Evolutionary conservation across 2,797 vertebrate species (phyloP).

Genomic region (Galaxias olidus): DNA sequence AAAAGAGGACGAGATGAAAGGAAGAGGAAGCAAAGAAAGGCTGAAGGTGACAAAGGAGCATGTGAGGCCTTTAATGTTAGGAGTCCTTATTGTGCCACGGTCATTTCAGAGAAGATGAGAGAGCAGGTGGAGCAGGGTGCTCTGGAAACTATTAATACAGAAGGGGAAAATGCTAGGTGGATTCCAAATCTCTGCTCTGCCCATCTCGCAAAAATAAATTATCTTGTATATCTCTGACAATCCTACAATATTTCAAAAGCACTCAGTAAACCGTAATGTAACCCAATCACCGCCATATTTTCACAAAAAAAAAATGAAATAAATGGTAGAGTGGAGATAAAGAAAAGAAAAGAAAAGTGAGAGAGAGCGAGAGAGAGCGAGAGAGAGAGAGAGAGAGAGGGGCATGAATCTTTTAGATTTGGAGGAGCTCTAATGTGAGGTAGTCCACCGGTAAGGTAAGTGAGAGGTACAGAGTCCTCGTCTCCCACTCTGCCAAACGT

Average conservation of each 20-base stretch:
- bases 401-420: constrained; percentile 64
- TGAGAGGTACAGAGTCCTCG: background rate
- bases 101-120: background rate
- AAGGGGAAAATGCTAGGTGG: constrained; percentile 54
- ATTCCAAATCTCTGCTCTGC: constrained; percentile 47
- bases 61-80: constrained; percentile 34
- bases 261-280: constrained; percentile 10
- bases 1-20: background rate
- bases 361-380: background rate
- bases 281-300: constrained; percentile 15
- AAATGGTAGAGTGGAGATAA: constrained; percentile 44
- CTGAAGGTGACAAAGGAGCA: constrained; percentile 3
- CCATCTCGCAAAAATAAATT: constrained; percentile 38
- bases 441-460: constrained; percentile 28
- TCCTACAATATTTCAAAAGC: constrained; percentile 31
- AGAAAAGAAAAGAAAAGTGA: constrained; percentile 28
- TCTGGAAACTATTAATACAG: constrained; percentile 22
- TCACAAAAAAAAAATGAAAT: constrained; percentile 35
- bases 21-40: background rate
- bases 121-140: constrained; percentile 36
- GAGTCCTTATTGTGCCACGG: constrained; percentile 18
- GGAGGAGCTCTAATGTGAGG: constrained; percentile 37
- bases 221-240: constrained; percentile 19
- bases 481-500: constrained; percentile 46
- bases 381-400: background rate